These are phyloP conservation scores for Yponomeuta sedellus DNA, from an alignment of 2,888 invertebrate species.

Conservation along the genomic window DNA sequence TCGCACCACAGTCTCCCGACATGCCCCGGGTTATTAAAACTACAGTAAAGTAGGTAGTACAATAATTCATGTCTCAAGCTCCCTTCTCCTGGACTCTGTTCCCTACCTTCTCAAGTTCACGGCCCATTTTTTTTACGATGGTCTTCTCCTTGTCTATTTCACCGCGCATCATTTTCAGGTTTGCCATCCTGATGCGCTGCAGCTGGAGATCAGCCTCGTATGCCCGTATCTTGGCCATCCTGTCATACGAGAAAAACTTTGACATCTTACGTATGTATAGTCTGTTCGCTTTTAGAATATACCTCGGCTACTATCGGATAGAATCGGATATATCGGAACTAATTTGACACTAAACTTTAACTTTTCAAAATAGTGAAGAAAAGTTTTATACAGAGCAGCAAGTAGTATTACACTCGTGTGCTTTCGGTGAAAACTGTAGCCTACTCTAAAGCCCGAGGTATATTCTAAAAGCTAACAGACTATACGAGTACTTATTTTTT, in stretches of 20 bases:
- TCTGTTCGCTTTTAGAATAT: background rate
- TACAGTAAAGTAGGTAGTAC: background rate
- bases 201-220: conserved; percentile 60
- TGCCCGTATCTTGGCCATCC: conserved; percentile 59
- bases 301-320: too few relatives aligned
- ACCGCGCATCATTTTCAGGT: conserved; percentile 57
- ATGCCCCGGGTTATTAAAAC: background rate
- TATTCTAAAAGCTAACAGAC: too few relatives aligned
- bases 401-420: too few relatives aligned
- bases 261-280: background rate
- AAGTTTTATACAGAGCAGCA: too few relatives aligned
- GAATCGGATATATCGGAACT: too few relatives aligned
- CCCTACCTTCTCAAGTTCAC: conserved; percentile 59
- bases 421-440: too few relatives aligned
- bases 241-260: conserved; percentile 22
- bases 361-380: too few relatives aligned
- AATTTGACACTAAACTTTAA: too few relatives aligned
- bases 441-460: too few relatives aligned
- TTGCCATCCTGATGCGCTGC: conserved; percentile 55
- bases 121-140: conserved; percentile 60
- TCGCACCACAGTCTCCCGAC: background rate
- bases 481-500: too few relatives aligned
- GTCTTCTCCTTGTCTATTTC: conserved; percentile 41
- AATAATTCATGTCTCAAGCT: background rate
- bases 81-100: background rate